Base-by-base conservation (phyloP, 2,888 invertebrate genomes). In the Phengaris alcon region DNA sequence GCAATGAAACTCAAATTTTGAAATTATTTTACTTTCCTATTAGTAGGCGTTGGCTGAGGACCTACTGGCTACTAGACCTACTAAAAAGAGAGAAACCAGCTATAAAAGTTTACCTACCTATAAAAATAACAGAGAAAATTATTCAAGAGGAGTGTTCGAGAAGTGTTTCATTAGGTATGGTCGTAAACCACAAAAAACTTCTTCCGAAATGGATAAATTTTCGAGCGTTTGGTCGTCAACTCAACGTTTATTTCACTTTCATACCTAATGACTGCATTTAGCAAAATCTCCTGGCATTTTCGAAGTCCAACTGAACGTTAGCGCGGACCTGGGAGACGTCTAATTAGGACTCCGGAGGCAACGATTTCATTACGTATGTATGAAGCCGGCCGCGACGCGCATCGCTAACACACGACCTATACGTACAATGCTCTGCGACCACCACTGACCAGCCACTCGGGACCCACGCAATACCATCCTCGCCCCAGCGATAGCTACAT, bases 361-460 rank as follows among this genome's bases (percentile, higher is more conserved):
- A 88, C 86, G 86, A 86, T 88, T 87, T 86, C 90, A 92, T 93
- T 90, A 89, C 86, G 82, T 88, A 91, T 91, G 89, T 90, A 90
- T 89, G 90, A 88, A 87, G 85, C 85, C 82, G 82, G 77, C 77
- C 80, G 84, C 82, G 86, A 90, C 90, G 88, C 87, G 90, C 86
- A 83, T 86, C 84, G 88, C 88, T 87, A 89, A 87, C 87, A 85
- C 88, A 88, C 85, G 84, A 86, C 84, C 86, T 87, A 86, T 87
- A 87, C 89, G 88, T 87, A 87, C 91, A 88, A 90, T 88, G 89
- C 88, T 86, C 90, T 86, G 83, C 82, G 83, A 82, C 81, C 80
- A 80, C 80, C 82, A 81, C 75, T 80, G 83, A 75, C 91, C 91
- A 91, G 76, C 77, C 22, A 77, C 79, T 59, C 35, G n/a, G 82